These are phyloP conservation scores for Pyrrhosoma nymphula DNA, from an alignment of 2,888 invertebrate species.

Conservation along the genomic window DNA sequence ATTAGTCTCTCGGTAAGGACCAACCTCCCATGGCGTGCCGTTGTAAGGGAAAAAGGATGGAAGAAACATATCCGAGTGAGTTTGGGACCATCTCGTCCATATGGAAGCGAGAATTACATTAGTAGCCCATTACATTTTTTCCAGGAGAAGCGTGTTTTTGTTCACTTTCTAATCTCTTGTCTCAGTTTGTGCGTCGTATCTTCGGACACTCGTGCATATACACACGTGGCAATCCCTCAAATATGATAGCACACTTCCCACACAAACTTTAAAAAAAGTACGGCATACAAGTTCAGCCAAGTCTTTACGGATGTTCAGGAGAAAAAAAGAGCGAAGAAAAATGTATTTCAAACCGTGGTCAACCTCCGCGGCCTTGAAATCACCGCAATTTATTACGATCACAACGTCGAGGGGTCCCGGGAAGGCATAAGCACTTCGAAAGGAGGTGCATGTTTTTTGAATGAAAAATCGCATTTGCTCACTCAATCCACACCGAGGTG, in stretches of 20 bases:
- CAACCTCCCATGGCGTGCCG: background rate
- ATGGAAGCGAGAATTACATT: background rate
- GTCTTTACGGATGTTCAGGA: background rate
- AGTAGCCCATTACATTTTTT: background rate
- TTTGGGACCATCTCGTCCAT: background rate
- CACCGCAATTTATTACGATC: background rate
- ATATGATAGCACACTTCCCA: background rate
- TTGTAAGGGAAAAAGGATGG: background rate
- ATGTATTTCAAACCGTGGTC: background rate
- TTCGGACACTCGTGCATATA: background rate
- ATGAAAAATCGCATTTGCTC: constrained; percentile 53
- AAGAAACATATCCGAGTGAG: background rate
- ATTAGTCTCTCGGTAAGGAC: background rate
- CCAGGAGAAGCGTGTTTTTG: background rate
- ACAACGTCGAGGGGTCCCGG: background rate
- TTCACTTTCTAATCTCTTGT: background rate
- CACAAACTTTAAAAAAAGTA: background rate
- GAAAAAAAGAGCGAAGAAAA: no score
- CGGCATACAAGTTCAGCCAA: background rate
- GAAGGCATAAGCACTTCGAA: background rate
- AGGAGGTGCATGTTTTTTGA: background rate
- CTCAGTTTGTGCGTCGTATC: background rate
- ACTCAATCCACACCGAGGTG: constrained; percentile 25
- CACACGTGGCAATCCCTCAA: background rate
- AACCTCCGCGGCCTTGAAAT: background rate